Evolutionary conservation across 2,888 invertebrate genomes (phyloP).

Genomic region (Podabrus alpinus): DNA sequence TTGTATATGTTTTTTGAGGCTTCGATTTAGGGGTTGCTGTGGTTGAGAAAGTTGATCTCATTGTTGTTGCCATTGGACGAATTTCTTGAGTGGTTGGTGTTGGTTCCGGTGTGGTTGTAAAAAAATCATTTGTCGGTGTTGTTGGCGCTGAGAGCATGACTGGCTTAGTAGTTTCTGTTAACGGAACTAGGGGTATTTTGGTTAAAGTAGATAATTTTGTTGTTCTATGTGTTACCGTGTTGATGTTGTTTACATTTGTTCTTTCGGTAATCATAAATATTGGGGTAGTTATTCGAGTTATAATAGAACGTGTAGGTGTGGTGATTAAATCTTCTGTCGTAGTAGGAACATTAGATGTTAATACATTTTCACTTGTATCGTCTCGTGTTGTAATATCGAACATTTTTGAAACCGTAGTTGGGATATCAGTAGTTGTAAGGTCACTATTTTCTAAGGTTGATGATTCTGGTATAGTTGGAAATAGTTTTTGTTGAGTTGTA

Average conservation of each 20-base stretch:
- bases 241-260: not conserved
- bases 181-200: not conserved
- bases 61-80: conserved; percentile 2
- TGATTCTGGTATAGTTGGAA: conserved; percentile 5
- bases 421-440: not conserved
- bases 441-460: conserved; percentile 46
- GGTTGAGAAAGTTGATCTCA: conserved; percentile 13
- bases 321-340: not conserved
- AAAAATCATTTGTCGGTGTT: conserved; percentile 1
- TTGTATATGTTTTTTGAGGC: not conserved
- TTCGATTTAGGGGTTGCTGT: not conserved
- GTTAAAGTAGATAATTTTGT: not conserved
- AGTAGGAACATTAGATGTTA: not conserved
- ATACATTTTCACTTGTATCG: not conserved
- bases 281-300: not conserved
- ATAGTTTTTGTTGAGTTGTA: not conserved
- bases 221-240: not conserved
- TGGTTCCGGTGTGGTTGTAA: conserved; percentile 41
- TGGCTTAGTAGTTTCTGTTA: not conserved
- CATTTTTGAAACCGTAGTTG: not conserved
- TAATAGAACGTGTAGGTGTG: not conserved
- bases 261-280: not conserved
- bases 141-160: conserved; percentile 7
- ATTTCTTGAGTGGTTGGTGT: conserved; percentile 23
- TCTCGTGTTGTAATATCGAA: conserved; percentile 50